Percentiles rank a stretch among this genome's conserved stretches.
Evolutionary conservation across 2,888 invertebrate genomes (phyloP).

Genomic region (Troides aeacus): DNA sequence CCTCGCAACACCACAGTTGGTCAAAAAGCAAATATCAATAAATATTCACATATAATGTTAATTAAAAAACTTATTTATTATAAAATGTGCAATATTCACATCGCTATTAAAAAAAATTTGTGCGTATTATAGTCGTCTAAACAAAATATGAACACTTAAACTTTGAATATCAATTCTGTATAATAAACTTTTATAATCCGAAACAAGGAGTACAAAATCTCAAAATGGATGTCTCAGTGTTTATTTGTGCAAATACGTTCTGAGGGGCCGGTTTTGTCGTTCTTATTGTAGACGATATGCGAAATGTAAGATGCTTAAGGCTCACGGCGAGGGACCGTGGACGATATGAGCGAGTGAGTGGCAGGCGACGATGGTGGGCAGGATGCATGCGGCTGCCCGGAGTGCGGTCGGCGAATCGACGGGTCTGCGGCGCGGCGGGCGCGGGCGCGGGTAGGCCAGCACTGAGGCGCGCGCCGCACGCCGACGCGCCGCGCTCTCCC

Average conservation of each 20-base stretch:
- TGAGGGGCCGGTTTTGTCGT: conserved; percentile 8
- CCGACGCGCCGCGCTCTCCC: conserved; percentile 47
- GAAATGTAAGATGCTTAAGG: not conserved
- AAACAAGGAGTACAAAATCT: conserved; percentile 14
- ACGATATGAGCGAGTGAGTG: conserved; percentile 38
- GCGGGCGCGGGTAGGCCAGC: conserved; percentile 75
- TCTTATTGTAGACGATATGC: conserved; percentile 21
- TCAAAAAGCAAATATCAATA: conserved; percentile 41
- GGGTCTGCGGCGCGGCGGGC: conserved; percentile 64
- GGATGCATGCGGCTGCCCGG: conserved; percentile 65
- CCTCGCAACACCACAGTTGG: conserved; percentile 47
- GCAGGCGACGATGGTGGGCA: conserved; percentile 66
- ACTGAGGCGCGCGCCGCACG: conserved; percentile 74
- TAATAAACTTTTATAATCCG: conserved; percentile 18
- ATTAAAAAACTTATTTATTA: not conserved
- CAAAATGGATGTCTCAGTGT: conserved; percentile 7
- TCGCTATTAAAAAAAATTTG: not conserved
- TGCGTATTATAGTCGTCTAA: conserved; percentile 2
- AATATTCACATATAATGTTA: conserved; percentile 1
- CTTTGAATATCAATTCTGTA: not conserved
- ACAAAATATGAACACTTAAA: conserved; percentile 7
- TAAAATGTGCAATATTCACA: conserved; percentile 1
- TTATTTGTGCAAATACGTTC: conserved; percentile 22
- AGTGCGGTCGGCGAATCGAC: conserved; percentile 49
- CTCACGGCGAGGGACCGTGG: conserved; percentile 2